phyloP scores from a whole-genome alignment of 2,888 invertebrate genomes.

The Cryptophagus acutangulus region DNA sequence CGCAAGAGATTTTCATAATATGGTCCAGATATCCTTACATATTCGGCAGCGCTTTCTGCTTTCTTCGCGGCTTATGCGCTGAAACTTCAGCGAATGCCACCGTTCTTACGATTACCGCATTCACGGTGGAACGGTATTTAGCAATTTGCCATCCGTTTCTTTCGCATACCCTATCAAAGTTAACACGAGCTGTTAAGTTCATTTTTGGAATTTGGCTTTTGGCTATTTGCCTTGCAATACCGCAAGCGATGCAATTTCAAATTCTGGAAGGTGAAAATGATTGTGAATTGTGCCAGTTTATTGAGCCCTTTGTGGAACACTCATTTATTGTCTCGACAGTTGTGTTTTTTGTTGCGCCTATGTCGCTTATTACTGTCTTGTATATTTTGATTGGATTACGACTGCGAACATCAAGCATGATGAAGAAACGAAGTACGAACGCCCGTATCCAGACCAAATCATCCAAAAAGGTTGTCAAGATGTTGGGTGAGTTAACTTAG shows the following conservation, averaged over 20 bases:
- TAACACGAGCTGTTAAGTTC: conserved; percentile 77
- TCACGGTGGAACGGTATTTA: conserved; percentile 66
- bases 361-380: conserved; percentile 78
- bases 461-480: conserved; percentile 52
- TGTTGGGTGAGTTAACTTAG: conserved; percentile 52
- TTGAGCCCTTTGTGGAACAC: conserved; percentile 52
- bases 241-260: conserved; percentile 59
- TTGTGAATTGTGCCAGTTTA: conserved; percentile 32
- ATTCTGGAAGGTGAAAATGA: conserved; percentile 46
- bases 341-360: conserved; percentile 80
- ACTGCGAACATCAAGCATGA: conserved; percentile 54
- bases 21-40: conserved; percentile 75
- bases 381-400: conserved; percentile 74
- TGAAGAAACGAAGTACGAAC: conserved; percentile 33
- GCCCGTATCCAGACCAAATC: conserved; percentile 36
- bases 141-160: conserved; percentile 67
- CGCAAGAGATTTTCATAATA: conserved; percentile 74
- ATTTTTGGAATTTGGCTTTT: conserved; percentile 77
- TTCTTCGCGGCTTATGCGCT: conserved; percentile 70
- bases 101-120: conserved; percentile 63
- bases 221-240: conserved; percentile 68
- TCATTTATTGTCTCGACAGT: conserved; percentile 76
- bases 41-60: conserved; percentile 75
- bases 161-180: conserved; percentile 79
- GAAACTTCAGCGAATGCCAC: conserved; percentile 78